Percentiles rank a stretch among this genome's conserved stretches.
These are phyloP conservation scores for Phataginus tetradactyla DNA, from an alignment of 2,797 vertebrate species.

Conservation along the genomic window DNA sequence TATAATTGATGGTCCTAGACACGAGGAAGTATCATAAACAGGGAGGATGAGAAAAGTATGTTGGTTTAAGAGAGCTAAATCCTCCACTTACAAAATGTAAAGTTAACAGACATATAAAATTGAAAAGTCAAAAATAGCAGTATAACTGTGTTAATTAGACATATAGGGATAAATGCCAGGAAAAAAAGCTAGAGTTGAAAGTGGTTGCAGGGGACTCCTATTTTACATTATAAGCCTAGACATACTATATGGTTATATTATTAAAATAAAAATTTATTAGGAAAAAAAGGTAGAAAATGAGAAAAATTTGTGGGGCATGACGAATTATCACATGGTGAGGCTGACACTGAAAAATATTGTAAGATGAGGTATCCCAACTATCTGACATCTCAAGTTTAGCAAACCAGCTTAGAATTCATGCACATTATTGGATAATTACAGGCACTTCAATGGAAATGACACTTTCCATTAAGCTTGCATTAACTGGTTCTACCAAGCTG, in stretches of 20 bases:
- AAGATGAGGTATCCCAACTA: neutral
- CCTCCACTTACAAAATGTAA: neutral
- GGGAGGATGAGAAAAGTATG: neutral
- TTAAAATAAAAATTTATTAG: neutral
- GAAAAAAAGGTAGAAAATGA: neutral
- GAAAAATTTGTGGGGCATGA: neutral
- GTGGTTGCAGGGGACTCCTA: neutral
- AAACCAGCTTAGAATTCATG: slow-evolving; percentile 19
- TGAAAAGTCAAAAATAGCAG: neutral
- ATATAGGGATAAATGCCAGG: neutral
- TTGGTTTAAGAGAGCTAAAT: neutral
- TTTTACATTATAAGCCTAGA: slow-evolving; percentile 6
- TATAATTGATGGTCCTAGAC: slow-evolving; percentile 4
- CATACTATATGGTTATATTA: neutral
- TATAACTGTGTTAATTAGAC: slow-evolving; percentile 3
- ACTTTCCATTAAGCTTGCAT: neutral
- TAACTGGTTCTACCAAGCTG: neutral
- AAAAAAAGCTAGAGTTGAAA: neutral
- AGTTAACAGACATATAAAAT: neutral
- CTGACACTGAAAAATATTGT: neutral
- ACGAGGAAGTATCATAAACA: neutral
- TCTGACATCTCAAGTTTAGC: neutral
- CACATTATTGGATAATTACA: neutral
- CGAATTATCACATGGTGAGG: neutral
- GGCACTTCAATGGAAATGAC: neutral